Evolutionary conservation across 2,888 invertebrate species (phyloP), one percentile per base, ranked within the genome.

Genomic region (Nomada fucata): DNA sequence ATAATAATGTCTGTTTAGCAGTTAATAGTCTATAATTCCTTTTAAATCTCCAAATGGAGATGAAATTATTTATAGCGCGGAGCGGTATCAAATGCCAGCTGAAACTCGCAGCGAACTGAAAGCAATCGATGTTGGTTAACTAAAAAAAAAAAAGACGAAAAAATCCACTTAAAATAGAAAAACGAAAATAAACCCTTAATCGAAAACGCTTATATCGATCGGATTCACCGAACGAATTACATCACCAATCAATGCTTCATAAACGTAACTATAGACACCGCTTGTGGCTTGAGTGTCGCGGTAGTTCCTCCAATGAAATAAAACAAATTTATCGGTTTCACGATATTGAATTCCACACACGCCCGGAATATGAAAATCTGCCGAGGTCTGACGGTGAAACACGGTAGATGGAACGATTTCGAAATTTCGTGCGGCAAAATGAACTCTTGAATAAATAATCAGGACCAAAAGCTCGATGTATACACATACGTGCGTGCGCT

Each of bases 391-490:
- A 10, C 11, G 36, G 26, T 29, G 29, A 20, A 55, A 55, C 20
- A 1, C 23, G 23, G 0, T 4, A 11, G 23, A 55, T 11, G 20
- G 53, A 23, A 11, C 9, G 26, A 44, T 59, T 47, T 15, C 20
- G 44, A 47, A 70, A 70, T 70, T 59, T 26, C 7, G 10, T 15
- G 10, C 59, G 26, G 44, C 44, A 42, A 69, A 69, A 29, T 10
- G 10, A 1, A 4, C 13, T 29, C 10, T 3, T 2, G 15, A 13
- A 60, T 29, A 59, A 59, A 70, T 47, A 70, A 70, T 20, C 20
- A 4, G 23, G 26, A 59, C 29, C 10, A 47, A 70, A 50, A 50
- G 29, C 3, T 29, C 23, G 11, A 42, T 5, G 2, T 2, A 7
- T 2, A 4, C 2, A 68, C 10, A 15, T 53, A 2, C 42, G 18